These are phyloP conservation scores for Cariama cristata DNA, from an alignment of 2,113 vertebrate species.

Conservation along the genomic window DNA sequence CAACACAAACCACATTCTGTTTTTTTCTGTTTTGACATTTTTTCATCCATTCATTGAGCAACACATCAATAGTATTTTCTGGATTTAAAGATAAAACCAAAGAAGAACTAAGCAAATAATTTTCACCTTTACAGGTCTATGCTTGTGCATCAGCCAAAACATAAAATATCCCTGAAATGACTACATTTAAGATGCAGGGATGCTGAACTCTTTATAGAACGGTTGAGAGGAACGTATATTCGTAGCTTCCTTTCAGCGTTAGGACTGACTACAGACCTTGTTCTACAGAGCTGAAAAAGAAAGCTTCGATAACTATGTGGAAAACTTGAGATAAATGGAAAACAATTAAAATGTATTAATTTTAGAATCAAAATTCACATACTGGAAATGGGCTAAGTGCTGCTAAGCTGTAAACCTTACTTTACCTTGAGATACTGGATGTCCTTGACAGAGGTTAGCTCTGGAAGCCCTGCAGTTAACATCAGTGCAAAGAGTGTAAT, in stretches of 20 bases:
- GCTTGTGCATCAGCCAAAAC: neutral
- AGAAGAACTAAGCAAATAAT: neutral
- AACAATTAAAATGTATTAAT: neutral
- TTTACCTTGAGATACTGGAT: slow-evolving; percentile 99
- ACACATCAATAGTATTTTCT: neutral
- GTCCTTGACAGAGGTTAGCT: slow-evolving; percentile 96
- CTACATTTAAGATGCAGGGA: neutral
- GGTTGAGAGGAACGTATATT: neutral
- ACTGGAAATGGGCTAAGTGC: neutral
- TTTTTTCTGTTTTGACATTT: neutral
- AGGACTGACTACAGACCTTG: neutral
- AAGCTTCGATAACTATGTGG: neutral
- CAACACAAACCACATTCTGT: neutral
- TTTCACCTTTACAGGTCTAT: neutral
- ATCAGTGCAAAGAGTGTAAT: slow-evolving; percentile 98
- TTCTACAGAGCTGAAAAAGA: neutral
- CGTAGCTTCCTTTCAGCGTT: neutral
- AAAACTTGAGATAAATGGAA: neutral
- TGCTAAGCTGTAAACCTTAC: neutral
- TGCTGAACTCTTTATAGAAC: neutral
- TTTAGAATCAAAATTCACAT: neutral
- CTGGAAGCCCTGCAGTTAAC: slow-evolving; percentile 96
- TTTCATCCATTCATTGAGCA: neutral
- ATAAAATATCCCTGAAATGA: neutral
- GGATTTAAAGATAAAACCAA: neutral